Base-by-base conservation (phyloP, 2,888 invertebrate species). In the Salticus scenicus region DNA sequence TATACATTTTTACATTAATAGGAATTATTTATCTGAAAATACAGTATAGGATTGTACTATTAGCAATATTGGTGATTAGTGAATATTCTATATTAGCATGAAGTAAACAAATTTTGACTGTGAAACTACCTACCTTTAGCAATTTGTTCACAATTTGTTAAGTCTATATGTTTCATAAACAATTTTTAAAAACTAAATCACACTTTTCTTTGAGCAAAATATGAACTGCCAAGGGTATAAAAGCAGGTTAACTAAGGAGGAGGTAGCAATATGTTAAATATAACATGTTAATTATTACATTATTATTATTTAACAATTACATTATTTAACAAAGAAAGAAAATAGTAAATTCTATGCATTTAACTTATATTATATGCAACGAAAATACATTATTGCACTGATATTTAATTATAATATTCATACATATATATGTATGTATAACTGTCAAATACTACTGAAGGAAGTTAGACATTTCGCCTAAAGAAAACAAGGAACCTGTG, bases 111-210 rank as follows among this genome's bases (percentile, higher is more conserved):
- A 47, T 12, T 33, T 27, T 17, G 30, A 70, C 41, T 70, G 70
- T 70, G 10, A 70, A 70, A 20, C 4, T 10, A n/a, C n/a, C n/a
- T 12, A 30, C 17, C n/a, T 67, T 67, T 67, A n/a, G 67, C 31
- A 37, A 33, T 33, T 67, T 67, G 67, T 30, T 47, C 71, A 28
- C 20, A 1, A 8, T n/a, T n/a, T 37, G 8, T 66, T 33, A 20
- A 37, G 4, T 37, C 20, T 12, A 67, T 17, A 30, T 17, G 20
- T 33, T 24, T 63, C 28, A 63, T 27, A 63, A n/a, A 73, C 17
- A 42, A 28, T 78, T 41, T 24, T 57, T 83, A 83, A 83, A 77
- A 83, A 83, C 77, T 83, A 83, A 72, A 73, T 57, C 47, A 72
- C 77, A 27, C 28, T 14, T 37, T 76, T n/a, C n/a, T 41, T 83